phyloP scores from a whole-genome alignment of 2,797 vertebrate genomes.

The Fundulus diaphanus region DNA sequence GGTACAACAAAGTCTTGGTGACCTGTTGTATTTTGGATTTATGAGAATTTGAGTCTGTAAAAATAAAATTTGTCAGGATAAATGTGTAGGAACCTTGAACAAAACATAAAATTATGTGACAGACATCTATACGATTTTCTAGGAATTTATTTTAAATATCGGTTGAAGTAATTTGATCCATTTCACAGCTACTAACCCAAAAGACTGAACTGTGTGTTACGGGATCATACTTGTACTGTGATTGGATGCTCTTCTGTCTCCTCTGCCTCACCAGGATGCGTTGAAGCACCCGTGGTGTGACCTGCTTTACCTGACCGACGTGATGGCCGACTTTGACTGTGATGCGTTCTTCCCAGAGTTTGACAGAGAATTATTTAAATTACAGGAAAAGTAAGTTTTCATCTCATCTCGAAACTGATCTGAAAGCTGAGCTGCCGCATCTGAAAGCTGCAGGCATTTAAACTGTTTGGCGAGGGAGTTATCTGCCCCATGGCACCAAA shows the following conservation, averaged over 20 bases:
- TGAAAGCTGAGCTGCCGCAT: not conserved
- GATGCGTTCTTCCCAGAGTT: slow-evolving; percentile 85
- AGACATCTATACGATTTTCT: no score
- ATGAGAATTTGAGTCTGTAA: no score
- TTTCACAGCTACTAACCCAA: not conserved
- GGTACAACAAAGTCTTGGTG: no score
- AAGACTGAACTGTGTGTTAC: not conserved
- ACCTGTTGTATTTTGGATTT: no score
- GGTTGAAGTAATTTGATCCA: not conserved
- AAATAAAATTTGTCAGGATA: no score
- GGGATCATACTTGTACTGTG: not conserved
- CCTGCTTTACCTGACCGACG: slow-evolving; percentile 80
- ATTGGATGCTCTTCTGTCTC: not conserved
- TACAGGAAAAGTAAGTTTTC: slow-evolving; percentile 75
- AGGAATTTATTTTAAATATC: not conserved
- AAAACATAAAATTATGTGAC: no score
- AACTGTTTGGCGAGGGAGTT: not conserved
- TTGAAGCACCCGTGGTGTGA: slow-evolving; percentile 84
- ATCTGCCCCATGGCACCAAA: not conserved
- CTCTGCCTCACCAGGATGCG: slow-evolving; percentile 69
- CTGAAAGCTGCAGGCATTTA: not conserved
- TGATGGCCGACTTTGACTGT: slow-evolving; percentile 84
- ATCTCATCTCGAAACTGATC: not conserved
- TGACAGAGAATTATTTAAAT: slow-evolving; percentile 72
- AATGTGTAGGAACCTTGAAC: no score